These are phyloP conservation scores for Scrobipalpa atriplicella DNA, from an alignment of 2,888 invertebrate species.

Conservation along the genomic window DNA sequence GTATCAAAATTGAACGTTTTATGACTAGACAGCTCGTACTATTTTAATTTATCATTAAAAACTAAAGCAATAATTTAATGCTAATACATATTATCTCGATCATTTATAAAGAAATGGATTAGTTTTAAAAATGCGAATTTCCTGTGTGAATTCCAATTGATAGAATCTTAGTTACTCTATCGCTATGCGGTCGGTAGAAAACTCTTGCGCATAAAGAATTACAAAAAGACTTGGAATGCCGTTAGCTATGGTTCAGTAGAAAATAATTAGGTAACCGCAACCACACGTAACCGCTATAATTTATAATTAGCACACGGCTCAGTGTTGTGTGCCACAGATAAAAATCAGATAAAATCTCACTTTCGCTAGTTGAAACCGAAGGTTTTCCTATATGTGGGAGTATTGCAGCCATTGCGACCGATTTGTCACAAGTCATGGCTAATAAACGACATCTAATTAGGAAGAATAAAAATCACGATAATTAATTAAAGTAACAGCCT, in stretches of 20 bases:
- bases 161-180: slow-evolving; percentile 22
- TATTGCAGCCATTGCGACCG: slow-evolving; percentile 30
- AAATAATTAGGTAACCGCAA: slow-evolving; percentile 31
- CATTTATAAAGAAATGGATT: not conserved
- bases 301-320: slow-evolving; percentile 42
- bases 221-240: slow-evolving; percentile 28
- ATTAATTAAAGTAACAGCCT: slow-evolving; percentile 46
- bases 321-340: slow-evolving; percentile 44
- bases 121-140: not conserved
- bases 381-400: slow-evolving; percentile 52
- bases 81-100: not conserved
- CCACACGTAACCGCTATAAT: slow-evolving; percentile 32
- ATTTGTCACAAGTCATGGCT: slow-evolving; percentile 35
- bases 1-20: slow-evolving; percentile 48
- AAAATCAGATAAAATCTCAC: slow-evolving; percentile 56
- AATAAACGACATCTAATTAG: slow-evolving; percentile 45
- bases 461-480: slow-evolving; percentile 42
- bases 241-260: slow-evolving; percentile 28
- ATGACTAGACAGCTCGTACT: slow-evolving; percentile 33
- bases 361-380: slow-evolving; percentile 59
- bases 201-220: slow-evolving; percentile 27
- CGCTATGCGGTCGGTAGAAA: slow-evolving; percentile 18
- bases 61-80: not conserved
- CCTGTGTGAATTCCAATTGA: slow-evolving; percentile 4
- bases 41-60: not conserved